Evolutionary conservation across 2,797 vertebrate genomes (phyloP), one percentile per base, ranked within the genome.

Genomic region (Syngnathus acus): DNA sequence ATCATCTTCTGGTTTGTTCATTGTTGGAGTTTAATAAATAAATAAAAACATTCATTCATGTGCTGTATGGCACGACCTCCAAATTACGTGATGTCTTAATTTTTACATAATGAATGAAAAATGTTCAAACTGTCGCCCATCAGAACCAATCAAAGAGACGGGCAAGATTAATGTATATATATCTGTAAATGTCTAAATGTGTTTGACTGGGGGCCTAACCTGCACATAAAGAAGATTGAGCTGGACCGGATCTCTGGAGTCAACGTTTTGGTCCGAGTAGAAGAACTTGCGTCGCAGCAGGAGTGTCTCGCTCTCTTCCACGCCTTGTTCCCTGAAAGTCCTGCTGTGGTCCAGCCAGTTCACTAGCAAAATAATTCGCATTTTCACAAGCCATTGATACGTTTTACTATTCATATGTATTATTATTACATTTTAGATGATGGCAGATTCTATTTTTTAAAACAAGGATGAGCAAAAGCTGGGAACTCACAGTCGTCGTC

Each of bases 201-300:
- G 11, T 11, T 6, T 14, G 40, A 21, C 1, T 8, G 26, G 62
- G 32, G 10, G 26, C 63, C 73, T n/a, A 48, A 89, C 86, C 86
- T 88, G 86, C 0, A 89, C 85, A 9, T 88, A 89, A 40, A 99
- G 96, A 73, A 99, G 88, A 83, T 99, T 99, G 68, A 99, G 93
- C 75, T 99, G 97, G 74, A 99, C 97, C 0, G 97, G 97, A 83
- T 99, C 97, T 72, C 97, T 87, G 0, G 97, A 99, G 82, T 99
- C 97, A n/a, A 99, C 97, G 0, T 99, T 99, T 88, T 99, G 97
- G 84, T 99, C 97, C 0, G 97, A 99, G 82, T 99, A 99, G 83
- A 99, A 99, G 86, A 99, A 99, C 86, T 99, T 99, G 2, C 97
- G 90, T 59, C 97, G 87, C 50, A 99, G 90, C 59, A 99, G 89